Evolutionary conservation across 1,140 invertebrate genomes (phyloP).

Genomic region (Andrena cerasifolii): DNA sequence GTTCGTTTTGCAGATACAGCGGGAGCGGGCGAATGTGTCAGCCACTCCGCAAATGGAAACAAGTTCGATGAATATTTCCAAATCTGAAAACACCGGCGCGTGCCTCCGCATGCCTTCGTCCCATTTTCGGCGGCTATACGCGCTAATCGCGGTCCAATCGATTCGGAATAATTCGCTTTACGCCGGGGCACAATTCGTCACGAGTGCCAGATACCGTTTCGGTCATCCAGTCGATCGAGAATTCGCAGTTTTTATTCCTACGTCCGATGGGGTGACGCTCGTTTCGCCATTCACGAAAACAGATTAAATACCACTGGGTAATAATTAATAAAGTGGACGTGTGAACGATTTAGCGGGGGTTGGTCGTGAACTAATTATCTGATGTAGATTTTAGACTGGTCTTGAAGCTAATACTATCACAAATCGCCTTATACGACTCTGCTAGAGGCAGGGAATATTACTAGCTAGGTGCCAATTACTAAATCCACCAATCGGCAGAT

Average conservation of each 20-base stretch:
- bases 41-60: not conserved
- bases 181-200: not conserved
- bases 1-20: too few relatives aligned
- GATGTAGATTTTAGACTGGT: too few relatives aligned
- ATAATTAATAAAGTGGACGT: slow-evolving; percentile 22
- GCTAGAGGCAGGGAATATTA: too few relatives aligned
- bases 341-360: not conserved
- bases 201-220: not conserved
- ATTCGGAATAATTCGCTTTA: slow-evolving; percentile 30
- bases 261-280: not conserved
- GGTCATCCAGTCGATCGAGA: not conserved
- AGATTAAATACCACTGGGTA: not conserved
- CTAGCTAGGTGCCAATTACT: too few relatives aligned
- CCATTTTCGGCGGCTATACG: not conserved
- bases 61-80: slow-evolving; percentile 10
- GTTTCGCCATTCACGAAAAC: too few relatives aligned
- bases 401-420: slow-evolving; percentile 20
- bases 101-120: not conserved
- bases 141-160: slow-evolving; percentile 1
- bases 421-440: not conserved
- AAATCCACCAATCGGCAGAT: not conserved
- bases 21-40: too few relatives aligned
- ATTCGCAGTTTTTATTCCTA: not conserved
- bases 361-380: slow-evolving; percentile 9
- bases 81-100: not conserved